Evolutionary conservation across 2,888 invertebrate species (phyloP).

Genomic region (Nyleta sp.): DNA sequence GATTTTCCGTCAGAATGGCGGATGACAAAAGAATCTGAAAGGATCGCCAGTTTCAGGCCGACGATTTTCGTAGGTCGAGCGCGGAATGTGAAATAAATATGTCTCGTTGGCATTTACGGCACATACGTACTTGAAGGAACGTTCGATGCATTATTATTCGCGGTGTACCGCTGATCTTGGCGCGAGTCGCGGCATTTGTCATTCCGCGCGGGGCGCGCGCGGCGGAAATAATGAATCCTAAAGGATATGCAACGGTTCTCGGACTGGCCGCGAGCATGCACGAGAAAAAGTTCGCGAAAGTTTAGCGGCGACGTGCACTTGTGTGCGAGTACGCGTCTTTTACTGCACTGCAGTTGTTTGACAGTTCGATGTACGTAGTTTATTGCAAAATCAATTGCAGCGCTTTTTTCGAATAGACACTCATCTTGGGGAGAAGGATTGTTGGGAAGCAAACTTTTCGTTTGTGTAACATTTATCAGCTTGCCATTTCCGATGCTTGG

Average conservation of each 20-base stretch:
- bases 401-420: too few species aligned
- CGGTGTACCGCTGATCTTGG: conserved; percentile 26
- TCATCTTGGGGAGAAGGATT: too few species aligned
- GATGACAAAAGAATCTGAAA: too few species aligned
- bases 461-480: too few species aligned
- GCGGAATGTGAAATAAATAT: conserved; percentile 40
- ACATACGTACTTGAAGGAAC: conserved; percentile 31
- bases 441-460: too few species aligned
- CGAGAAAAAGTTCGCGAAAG: conserved; percentile 21
- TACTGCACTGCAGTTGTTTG: too few species aligned
- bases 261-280: conserved; percentile 5
- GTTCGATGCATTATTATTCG: conserved; percentile 41
- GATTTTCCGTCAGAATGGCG: too few species aligned
- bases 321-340: neutral
- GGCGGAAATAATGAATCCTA: conserved; percentile 26
- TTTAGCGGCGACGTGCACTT: conserved; percentile 2
- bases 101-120: conserved; percentile 34
- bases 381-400: too few species aligned
- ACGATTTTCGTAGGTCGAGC: conserved; percentile 11
- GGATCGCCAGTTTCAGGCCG: too few species aligned
- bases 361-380: too few species aligned
- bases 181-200: conserved; percentile 30
- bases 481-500: too few species aligned
- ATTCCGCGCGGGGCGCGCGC: conserved; percentile 16
- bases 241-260: conserved; percentile 1